Evolutionary conservation across 2,888 invertebrate species (phyloP).

Genomic region (Poecilobothrus nobilitatus): DNA sequence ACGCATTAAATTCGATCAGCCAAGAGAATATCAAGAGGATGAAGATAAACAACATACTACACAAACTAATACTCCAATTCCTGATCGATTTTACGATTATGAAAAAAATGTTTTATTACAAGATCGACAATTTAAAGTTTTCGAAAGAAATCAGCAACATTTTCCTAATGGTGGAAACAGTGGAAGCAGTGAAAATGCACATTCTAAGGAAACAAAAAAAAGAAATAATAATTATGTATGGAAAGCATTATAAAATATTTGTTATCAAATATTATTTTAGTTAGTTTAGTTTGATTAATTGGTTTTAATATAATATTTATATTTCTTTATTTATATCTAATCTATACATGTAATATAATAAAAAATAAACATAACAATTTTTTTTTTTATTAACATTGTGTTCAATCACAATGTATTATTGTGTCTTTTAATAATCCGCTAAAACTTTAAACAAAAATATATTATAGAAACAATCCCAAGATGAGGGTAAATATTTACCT

Average conservation of each 20-base stretch:
- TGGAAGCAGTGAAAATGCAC: not conserved
- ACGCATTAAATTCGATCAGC: slow-evolving; percentile 34
- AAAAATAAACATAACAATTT: no score
- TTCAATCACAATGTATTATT: no score
- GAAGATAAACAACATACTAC: not conserved
- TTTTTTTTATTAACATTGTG: no score
- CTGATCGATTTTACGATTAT: slow-evolving; percentile 40
- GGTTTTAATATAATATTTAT: no score
- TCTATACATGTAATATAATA: no score
- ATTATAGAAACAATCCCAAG: no score
- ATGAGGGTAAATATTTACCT: no score
- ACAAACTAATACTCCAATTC: slow-evolving; percentile 16
- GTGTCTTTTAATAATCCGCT: no score
- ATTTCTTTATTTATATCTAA: no score
- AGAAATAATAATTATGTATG: slow-evolving; percentile 23
- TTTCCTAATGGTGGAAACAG: not conserved
- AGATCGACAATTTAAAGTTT: slow-evolving; percentile 28
- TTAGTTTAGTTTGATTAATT: no score
- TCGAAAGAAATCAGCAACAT: slow-evolving; percentile 12
- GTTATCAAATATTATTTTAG: no score
- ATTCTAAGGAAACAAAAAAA: not conserved
- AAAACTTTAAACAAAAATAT: no score
- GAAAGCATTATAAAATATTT: slow-evolving; percentile 16
- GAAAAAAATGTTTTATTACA: slow-evolving; percentile 32
- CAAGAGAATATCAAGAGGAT: slow-evolving; percentile 25